These are phyloP conservation scores for Tychaedon coryphoeus DNA, from an alignment of 2,113 vertebrate species.

Conservation along the genomic window DNA sequence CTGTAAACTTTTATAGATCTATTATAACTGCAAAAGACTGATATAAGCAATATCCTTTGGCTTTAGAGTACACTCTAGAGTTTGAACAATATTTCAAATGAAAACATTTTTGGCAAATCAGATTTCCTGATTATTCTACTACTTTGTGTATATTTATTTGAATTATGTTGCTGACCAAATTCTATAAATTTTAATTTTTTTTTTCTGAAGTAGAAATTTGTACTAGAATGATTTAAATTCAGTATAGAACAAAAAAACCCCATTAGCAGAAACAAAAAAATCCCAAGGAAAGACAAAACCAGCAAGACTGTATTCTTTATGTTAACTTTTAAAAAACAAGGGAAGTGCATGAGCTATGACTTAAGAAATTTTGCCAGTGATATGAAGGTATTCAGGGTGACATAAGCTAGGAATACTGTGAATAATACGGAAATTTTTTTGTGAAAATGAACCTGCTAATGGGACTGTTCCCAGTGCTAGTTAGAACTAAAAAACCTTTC, in stretches of 20 bases:
- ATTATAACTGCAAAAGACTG: neutral
- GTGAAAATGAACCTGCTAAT: neutral
- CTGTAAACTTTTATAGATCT: neutral
- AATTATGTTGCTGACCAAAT: neutral
- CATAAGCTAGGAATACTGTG: neutral
- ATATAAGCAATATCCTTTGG: neutral
- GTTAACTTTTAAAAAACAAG: neutral
- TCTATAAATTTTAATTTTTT: fast-evolving
- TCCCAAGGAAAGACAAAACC: neutral
- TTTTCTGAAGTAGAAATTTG: neutral
- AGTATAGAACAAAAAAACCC: neutral
- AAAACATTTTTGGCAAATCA: neutral
- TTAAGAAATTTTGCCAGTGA: neutral
- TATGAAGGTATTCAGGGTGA: neutral
- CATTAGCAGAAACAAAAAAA: neutral
- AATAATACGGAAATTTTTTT: neutral
- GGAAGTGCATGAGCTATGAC: neutral
- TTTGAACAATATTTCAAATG: neutral
- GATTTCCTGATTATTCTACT: neutral
- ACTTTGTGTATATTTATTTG: neutral
- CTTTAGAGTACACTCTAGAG: neutral
- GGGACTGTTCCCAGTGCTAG: neutral
- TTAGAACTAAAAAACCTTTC: neutral
- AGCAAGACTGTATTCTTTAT: neutral
- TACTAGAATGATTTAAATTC: neutral